Evolutionary conservation across 1,140 invertebrate genomes (phyloP).

Genomic region (Physella acuta): DNA sequence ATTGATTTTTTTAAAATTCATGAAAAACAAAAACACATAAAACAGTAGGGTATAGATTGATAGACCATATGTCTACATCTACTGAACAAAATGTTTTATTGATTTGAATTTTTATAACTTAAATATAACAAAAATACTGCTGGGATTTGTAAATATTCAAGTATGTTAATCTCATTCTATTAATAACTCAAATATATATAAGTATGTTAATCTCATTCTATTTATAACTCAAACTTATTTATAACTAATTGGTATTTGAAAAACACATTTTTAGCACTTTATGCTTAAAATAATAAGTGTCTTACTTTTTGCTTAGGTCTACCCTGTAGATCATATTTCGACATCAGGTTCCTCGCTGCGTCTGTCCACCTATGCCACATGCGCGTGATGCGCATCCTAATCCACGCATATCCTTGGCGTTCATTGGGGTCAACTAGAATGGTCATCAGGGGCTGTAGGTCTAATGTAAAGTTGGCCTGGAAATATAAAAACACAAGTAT

Average conservation of each 20-base stretch:
- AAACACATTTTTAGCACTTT: too few relatives aligned
- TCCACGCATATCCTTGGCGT: slow-evolving; percentile 58
- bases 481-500: slow-evolving; percentile 11
- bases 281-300: too few relatives aligned
- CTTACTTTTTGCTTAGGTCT: slow-evolving; percentile 49
- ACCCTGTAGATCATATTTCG: slow-evolving; percentile 45
- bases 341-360: slow-evolving; percentile 41
- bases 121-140: too few relatives aligned
- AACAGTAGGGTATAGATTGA: too few relatives aligned
- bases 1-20: neutral
- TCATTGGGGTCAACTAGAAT: slow-evolving; percentile 55
- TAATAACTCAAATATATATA: too few relatives aligned
- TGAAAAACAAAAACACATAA: neutral
- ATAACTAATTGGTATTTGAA: too few relatives aligned
- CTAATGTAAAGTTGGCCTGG: slow-evolving; percentile 33
- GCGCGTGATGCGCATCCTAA: slow-evolving; percentile 53
- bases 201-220: neutral
- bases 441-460: slow-evolving; percentile 51
- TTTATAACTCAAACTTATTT: neutral
- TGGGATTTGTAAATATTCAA: too few relatives aligned
- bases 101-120: too few relatives aligned
- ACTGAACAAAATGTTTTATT: too few relatives aligned
- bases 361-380: slow-evolving; percentile 57
- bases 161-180: too few relatives aligned
- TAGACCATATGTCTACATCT: too few relatives aligned